Percentiles rank a stretch among this genome's conserved stretches.
phyloP scores from a whole-genome alignment of 2,113 vertebrate species.

The Epinephelus lanceolatus region DNA sequence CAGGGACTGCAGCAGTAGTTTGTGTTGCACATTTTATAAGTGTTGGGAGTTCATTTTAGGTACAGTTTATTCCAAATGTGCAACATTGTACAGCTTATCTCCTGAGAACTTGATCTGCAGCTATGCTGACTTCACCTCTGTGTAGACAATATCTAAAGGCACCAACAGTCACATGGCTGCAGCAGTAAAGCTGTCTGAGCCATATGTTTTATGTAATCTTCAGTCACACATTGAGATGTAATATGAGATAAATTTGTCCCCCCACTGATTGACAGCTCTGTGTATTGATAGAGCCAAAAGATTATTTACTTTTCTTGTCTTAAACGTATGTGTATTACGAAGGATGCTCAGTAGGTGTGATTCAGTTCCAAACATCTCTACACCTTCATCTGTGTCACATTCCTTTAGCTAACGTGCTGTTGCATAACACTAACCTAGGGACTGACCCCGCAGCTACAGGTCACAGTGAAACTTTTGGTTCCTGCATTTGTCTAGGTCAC shows the following conservation, averaged over 20 bases:
- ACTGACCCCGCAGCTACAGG: background rate
- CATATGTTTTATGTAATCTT: slow-evolving; percentile 9
- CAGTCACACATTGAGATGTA: background rate
- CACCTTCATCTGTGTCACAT: background rate
- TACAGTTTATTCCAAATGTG: background rate
- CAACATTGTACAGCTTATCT: background rate
- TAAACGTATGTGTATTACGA: background rate
- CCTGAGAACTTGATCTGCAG: background rate
- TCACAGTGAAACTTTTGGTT: background rate
- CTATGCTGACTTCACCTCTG: background rate
- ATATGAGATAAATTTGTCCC: background rate
- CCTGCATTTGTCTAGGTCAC: background rate
- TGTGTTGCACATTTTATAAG: background rate
- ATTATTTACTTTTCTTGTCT: background rate
- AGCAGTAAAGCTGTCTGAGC: background rate
- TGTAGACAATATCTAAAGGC: background rate
- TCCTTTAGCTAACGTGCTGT: background rate
- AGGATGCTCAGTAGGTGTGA: background rate
- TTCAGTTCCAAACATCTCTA: background rate
- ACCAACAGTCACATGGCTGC: slow-evolving; percentile 31
- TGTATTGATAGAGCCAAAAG: slow-evolving; percentile 3
- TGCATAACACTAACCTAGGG: background rate
- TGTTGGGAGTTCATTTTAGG: background rate
- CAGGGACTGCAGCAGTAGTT: background rate
- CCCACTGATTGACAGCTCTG: background rate